Evolutionary conservation across 2,797 vertebrate species (phyloP), one percentile per base, ranked within the genome.

Genomic region (Hyperoplus lanceolatus): DNA sequence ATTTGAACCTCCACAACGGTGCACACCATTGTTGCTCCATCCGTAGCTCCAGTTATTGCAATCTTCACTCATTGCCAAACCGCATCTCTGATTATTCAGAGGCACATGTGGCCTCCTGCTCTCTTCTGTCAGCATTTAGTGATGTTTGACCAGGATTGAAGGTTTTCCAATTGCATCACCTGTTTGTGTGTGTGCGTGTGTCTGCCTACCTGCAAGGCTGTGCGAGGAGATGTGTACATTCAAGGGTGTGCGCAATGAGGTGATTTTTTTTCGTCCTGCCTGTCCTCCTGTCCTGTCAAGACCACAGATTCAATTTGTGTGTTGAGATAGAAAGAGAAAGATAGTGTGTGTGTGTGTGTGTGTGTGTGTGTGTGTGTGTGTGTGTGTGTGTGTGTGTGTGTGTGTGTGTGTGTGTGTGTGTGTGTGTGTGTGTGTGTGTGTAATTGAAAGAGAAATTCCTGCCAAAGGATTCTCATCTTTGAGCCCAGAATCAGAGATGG

Each of bases 231-330:
- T 54, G 72, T 77, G 78, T 50, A 29, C 57, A 51, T 64, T 69
- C 60, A 49, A 41, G 57, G 41, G 51, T 58, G 70, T 56, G 54
- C 10, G 61, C 92, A 93, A 91, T 92, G 85, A 90, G 90, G 89
- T 84, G 82, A 90, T 92, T 90, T 91, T 93, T 88, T 90, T 90
- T 93, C 68, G 79, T 88, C 89, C 82, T 88, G 59, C 62, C 63
- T 83, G 88, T 91, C 90, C 89, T 87, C 80, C 80, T 87, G 86
- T 74, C 86, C 90, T 84, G 89, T 90, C 87, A 92, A 71, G 87
- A 88, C 87, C 75, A 55, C 70, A 77, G 85, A 93, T 93, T 92
- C 76, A 91, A 92, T 93, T 92, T 92, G 80, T 87, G 78, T 79
- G 71, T 77, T n/a, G 46, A 77, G 78, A 86, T 64, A 72, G 75